phyloP scores from a whole-genome alignment of 1,140 invertebrate species.

The Listronotus bonariensis region DNA sequence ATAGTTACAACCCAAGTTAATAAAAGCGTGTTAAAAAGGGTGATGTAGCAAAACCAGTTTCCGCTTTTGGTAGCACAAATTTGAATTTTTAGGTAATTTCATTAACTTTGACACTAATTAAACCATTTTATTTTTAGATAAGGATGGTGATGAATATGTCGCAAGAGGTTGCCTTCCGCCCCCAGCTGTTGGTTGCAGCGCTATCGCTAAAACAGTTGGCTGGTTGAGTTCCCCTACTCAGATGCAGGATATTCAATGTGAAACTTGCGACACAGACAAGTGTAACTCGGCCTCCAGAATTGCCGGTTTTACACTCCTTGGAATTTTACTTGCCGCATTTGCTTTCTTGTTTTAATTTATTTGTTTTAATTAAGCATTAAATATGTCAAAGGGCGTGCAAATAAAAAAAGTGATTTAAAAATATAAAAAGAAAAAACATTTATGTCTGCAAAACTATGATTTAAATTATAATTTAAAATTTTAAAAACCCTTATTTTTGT shows the following conservation, averaged over 20 bases:
- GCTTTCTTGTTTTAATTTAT: slow-evolving; percentile 51
- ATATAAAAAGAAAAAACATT: no score
- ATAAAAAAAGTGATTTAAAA: no score
- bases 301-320: slow-evolving; percentile 36
- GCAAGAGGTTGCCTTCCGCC: slow-evolving; percentile 52
- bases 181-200: slow-evolving; percentile 48
- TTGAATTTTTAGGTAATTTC: no score
- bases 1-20: no score
- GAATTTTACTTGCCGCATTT: slow-evolving; percentile 26
- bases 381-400: no score
- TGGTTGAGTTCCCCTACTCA: slow-evolving; percentile 34
- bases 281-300: slow-evolving; percentile 47
- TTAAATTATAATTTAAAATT: no score
- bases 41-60: no score
- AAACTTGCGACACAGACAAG: slow-evolving; percentile 47
- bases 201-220: slow-evolving; percentile 52
- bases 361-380: neutral
- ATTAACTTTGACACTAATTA: no score
- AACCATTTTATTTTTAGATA: slow-evolving; percentile 34
- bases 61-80: no score
- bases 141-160: slow-evolving; percentile 54
- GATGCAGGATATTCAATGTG: slow-evolving; percentile 39
- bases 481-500: no score
- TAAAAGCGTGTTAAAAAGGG: no score
- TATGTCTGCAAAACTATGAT: no score